Conservation (phyloP, 2,113 vertebrate genomes). For the Origma solitaria region DNA sequence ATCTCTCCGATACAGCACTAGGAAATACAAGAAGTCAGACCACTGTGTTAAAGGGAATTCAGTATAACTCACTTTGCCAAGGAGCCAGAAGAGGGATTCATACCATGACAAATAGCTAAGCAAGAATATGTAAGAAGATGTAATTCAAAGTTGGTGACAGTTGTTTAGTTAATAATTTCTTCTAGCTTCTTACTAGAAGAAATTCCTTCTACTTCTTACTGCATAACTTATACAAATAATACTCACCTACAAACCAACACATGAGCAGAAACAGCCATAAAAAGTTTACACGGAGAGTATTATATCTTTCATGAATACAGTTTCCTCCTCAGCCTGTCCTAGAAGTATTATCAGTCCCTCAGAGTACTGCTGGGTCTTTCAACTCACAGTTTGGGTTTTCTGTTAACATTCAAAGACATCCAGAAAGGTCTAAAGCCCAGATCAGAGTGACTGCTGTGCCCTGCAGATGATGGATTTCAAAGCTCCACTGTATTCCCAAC, state of each 20-base stretch:
- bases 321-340: neutral
- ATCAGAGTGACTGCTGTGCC: neutral
- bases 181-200: neutral
- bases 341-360: neutral
- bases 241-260: neutral
- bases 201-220: neutral
- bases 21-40: neutral
- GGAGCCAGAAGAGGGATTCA: neutral
- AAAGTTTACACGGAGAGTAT: neutral
- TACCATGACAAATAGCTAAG: neutral
- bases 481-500: neutral
- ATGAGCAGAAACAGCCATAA: neutral
- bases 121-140: neutral
- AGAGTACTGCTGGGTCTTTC: neutral
- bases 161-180: slow-evolving; percentile 23
- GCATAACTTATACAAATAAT: too few relatives aligned
- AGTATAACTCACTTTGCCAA: neutral
- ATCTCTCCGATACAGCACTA: neutral
- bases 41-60: neutral
- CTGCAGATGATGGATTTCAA: neutral
- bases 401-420: neutral
- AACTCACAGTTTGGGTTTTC: rapidly evolving
- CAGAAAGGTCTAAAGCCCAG: neutral
- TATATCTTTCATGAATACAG: neutral
- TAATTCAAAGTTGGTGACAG: neutral